Conservation (phyloP, 2,113 vertebrate genomes). For the Ceyx margarethae region DNA sequence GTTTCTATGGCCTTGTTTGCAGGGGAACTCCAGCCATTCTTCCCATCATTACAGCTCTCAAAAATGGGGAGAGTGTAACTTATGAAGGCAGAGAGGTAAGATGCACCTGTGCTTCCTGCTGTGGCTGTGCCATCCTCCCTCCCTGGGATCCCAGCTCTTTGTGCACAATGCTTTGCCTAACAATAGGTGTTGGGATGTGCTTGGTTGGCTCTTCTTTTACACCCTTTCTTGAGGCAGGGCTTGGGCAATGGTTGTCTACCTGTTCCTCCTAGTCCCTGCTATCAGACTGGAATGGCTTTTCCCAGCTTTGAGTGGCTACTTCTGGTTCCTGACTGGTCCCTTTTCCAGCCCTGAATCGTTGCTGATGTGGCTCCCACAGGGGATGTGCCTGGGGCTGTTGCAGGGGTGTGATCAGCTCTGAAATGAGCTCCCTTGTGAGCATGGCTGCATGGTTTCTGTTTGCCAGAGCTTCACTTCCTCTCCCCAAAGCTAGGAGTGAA, state of each 20-base stretch:
- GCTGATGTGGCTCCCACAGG: not conserved
- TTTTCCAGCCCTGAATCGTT: not conserved
- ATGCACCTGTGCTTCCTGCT: not conserved
- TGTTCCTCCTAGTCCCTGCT: not conserved
- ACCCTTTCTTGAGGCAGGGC: not conserved
- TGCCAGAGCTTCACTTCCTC: not conserved
- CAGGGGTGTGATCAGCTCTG: not conserved
- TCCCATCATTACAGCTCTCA: conserved; percentile 85
- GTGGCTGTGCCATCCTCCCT: not conserved
- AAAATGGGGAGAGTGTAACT: conserved; percentile 80
- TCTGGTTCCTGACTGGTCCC: not conserved
- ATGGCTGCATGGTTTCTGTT: not conserved
- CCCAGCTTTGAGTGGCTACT: not conserved
- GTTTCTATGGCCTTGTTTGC: not conserved
- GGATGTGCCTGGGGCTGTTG: not conserved
- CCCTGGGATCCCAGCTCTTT: not conserved
- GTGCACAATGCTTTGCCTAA: not conserved
- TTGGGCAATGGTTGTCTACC: not conserved
- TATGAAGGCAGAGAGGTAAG: conserved; percentile 89
- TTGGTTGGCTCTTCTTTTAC: not conserved
- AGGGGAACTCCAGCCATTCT: conserved; percentile 91
- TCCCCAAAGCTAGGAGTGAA: not conserved
- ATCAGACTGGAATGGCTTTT: not conserved
- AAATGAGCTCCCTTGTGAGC: not conserved
- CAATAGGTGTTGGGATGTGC: rapidly evolving